Percentiles rank a stretch among this genome's conserved stretches.
phyloP scores from a whole-genome alignment of 2,888 invertebrate genomes.

The Agelastica alni region DNA sequence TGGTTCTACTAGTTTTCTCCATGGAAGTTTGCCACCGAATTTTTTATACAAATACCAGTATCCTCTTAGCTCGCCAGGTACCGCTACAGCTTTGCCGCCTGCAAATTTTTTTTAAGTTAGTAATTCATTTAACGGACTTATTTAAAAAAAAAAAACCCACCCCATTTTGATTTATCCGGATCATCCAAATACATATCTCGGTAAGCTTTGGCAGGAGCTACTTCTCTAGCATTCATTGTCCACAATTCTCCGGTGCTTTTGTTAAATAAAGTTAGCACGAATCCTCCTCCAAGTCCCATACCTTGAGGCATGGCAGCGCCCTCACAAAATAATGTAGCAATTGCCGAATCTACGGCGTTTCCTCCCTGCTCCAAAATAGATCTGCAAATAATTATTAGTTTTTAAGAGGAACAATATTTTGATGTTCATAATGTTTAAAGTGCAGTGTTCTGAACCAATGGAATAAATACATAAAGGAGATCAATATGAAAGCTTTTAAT shows the following conservation, averaged over 20 bases:
- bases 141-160: constrained; percentile 15
- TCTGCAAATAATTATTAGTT: no score
- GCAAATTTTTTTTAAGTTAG: constrained; percentile 3
- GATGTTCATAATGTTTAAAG: no score
- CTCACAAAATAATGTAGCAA: constrained; percentile 84
- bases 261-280: constrained; percentile 81
- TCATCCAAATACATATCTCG: constrained; percentile 65
- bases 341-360: constrained; percentile 83
- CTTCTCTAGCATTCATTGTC: constrained; percentile 76
- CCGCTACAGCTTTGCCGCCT: constrained; percentile 59
- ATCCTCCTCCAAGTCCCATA: constrained; percentile 90
- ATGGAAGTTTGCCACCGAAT: constrained; percentile 66
- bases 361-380: constrained; percentile 72
- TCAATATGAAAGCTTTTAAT: no score
- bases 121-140: no score
- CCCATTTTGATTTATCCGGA: constrained; percentile 30
- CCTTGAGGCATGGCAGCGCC: constrained; percentile 83
- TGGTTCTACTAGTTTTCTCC: constrained; percentile 79
- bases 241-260: constrained; percentile 62
- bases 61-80: constrained; percentile 90
- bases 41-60: constrained; percentile 76
- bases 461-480: no score
- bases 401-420: no score
- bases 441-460: no score
- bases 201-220: constrained; percentile 71